These are phyloP conservation scores for Eudyptes chrysolophus DNA, from an alignment of 2,113 vertebrate genomes.

Conservation along the genomic window DNA sequence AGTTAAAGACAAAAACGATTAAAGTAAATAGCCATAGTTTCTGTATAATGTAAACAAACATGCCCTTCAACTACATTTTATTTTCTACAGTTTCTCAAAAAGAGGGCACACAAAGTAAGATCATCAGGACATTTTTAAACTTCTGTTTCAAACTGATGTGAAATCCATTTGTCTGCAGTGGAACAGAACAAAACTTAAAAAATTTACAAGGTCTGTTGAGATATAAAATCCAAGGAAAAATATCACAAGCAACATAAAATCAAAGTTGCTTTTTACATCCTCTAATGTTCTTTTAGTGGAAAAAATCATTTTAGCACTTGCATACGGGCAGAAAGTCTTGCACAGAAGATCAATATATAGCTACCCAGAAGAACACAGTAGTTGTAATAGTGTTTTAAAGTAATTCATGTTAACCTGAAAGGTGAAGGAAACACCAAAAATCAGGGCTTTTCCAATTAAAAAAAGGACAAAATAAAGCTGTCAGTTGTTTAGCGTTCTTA, in stretches of 20 bases:
- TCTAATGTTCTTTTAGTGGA: background rate
- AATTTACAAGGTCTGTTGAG: background rate
- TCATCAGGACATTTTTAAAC: background rate
- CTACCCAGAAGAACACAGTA: background rate
- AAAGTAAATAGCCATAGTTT: background rate
- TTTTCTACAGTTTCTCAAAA: background rate
- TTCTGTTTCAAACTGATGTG: background rate
- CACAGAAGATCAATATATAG: background rate
- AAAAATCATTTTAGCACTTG: background rate
- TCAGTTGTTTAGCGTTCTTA: background rate
- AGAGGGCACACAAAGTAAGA: background rate
- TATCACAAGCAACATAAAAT: background rate
- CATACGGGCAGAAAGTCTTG: background rate
- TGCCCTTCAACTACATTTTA: background rate
- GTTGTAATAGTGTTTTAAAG: background rate
- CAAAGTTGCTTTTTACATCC: background rate
- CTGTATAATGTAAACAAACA: background rate
- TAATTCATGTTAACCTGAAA: background rate
- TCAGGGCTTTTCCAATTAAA: background rate
- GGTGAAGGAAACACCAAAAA: background rate
- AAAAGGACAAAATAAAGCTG: background rate
- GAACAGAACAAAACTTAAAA: background rate
- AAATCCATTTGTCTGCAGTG: background rate
- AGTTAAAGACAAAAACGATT: background rate
- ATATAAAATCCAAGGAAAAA: background rate